These are phyloP conservation scores for Hetaerina americana DNA, from an alignment of 1,140 invertebrate genomes.

Conservation along the genomic window DNA sequence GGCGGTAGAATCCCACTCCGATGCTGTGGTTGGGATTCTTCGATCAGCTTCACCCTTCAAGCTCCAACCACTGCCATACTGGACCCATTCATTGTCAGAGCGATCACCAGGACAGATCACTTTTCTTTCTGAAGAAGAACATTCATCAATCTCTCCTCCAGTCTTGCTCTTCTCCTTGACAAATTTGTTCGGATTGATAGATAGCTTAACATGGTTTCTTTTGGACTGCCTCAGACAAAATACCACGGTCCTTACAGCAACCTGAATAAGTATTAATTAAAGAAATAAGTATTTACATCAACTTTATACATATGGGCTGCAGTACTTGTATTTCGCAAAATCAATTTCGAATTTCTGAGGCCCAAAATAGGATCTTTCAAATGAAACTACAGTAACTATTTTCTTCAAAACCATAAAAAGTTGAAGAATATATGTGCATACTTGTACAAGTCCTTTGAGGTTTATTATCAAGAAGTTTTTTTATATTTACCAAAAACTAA, in stretches of 20 bases:
- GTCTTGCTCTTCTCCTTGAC: conserved; percentile 15
- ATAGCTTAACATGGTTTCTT: conserved; percentile 45
- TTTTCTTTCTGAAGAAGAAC: conserved; percentile 17
- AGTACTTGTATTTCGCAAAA: background rate
- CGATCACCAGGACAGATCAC: conserved; percentile 38
- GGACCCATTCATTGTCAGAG: conserved; percentile 56
- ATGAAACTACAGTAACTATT: too few species aligned
- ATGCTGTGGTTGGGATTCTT: conserved; percentile 35
- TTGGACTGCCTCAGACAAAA: conserved; percentile 67
- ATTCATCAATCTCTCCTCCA: conserved; percentile 9
- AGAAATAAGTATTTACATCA: background rate
- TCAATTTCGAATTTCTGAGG: too few species aligned
- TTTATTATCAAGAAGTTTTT: too few species aligned
- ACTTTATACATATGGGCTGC: background rate
- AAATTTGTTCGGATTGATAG: conserved; percentile 33
- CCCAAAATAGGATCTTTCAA: too few species aligned
- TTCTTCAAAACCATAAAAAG: too few species aligned
- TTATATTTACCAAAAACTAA: too few species aligned
- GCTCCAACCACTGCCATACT: conserved; percentile 46
- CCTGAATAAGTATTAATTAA: conserved; percentile 23
- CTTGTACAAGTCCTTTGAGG: too few species aligned
- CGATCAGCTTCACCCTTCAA: background rate
- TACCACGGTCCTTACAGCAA: conserved; percentile 45
- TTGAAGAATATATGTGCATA: too few species aligned
- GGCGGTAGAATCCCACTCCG: conserved; percentile 59